Percentiles rank a stretch among this genome's conserved stretches.
Evolutionary conservation across 1,140 invertebrate genomes (phyloP).

Genomic region (Cardiocondyla obscurior): DNA sequence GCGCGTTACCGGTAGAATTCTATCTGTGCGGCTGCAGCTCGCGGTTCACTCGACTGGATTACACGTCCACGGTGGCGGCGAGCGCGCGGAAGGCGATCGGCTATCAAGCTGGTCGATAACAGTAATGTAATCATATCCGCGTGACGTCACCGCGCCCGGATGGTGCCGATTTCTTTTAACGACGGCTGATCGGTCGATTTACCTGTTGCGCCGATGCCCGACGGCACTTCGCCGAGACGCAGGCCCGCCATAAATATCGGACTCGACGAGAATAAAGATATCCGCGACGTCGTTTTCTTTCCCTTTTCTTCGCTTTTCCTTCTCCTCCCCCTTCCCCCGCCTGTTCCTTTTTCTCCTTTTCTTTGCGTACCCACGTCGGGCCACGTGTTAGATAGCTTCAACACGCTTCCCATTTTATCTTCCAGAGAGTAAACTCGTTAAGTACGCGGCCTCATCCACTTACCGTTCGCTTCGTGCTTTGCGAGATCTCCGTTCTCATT

Average conservation of each 20-base stretch:
- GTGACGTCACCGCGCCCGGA: background rate
- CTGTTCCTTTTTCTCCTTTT: background rate
- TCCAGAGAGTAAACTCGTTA: background rate
- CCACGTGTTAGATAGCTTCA: background rate
- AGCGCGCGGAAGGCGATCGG: background rate
- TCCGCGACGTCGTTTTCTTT: background rate
- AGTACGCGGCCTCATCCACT: background rate
- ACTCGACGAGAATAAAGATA: conserved; percentile 21
- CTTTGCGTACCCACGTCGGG: background rate
- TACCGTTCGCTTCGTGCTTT: background rate
- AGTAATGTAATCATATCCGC: conserved; percentile 25
- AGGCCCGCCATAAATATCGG: conserved; percentile 21
- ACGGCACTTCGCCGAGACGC: background rate
- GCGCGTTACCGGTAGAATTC: background rate
- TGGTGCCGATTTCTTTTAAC: conserved; percentile 39
- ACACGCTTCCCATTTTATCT: conserved; percentile 12
- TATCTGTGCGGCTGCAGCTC: background rate
- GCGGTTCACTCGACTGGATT: background rate
- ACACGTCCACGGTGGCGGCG: background rate
- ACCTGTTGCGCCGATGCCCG: conserved; percentile 29
- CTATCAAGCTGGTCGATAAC: background rate
- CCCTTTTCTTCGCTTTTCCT: background rate
- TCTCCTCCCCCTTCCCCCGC: background rate
- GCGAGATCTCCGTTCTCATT: background rate
- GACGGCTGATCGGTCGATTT: conserved; percentile 39